Evolutionary conservation across 2,113 vertebrate genomes (phyloP).

Genomic region (Brachionichthys hirsutus): DNA sequence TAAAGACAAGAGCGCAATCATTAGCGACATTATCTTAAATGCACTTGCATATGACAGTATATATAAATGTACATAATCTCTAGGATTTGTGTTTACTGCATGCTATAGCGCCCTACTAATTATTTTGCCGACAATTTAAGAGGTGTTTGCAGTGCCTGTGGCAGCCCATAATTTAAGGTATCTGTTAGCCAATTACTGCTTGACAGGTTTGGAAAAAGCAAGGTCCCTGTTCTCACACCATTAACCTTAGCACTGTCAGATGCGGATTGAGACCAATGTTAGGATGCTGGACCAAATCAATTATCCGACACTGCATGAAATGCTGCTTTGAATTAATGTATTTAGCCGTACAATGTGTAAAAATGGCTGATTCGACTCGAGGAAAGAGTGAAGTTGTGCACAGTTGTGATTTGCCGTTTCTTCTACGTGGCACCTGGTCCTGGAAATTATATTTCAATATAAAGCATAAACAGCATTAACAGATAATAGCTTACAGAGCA

Average conservation of each 20-base stretch:
- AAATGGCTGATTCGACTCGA: conserved; percentile 4
- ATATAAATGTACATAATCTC: too few relatives aligned
- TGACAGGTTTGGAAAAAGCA: conserved; percentile 74
- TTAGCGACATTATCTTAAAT: too few relatives aligned
- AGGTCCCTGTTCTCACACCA: conserved; percentile 72
- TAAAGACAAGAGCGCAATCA: conserved; percentile 46
- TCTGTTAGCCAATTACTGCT: conserved; percentile 74
- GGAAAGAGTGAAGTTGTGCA: conserved; percentile 7
- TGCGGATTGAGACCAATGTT: conserved; percentile 47
- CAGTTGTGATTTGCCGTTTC: conserved; percentile 6
- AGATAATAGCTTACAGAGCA: too few relatives aligned
- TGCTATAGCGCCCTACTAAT: conserved; percentile 53
- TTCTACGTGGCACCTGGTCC: too few relatives aligned
- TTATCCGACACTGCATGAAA: conserved; percentile 48
- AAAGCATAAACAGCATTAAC: too few relatives aligned
- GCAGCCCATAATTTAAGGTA: conserved; percentile 71
- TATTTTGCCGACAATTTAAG: conserved; percentile 70
- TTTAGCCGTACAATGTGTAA: conserved; percentile 24
- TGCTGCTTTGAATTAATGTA: conserved; percentile 32
- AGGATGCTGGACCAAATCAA: conserved; percentile 65
- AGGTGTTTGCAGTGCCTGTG: conserved; percentile 61
- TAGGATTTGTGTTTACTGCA: conserved; percentile 23
- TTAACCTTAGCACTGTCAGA: conserved; percentile 73
- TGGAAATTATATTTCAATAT: too few relatives aligned
- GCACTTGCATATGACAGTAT: too few relatives aligned